Evolutionary conservation across 92 coral and sea anemone genomes (phyloP).

Genomic region (Porites lobata): DNA sequence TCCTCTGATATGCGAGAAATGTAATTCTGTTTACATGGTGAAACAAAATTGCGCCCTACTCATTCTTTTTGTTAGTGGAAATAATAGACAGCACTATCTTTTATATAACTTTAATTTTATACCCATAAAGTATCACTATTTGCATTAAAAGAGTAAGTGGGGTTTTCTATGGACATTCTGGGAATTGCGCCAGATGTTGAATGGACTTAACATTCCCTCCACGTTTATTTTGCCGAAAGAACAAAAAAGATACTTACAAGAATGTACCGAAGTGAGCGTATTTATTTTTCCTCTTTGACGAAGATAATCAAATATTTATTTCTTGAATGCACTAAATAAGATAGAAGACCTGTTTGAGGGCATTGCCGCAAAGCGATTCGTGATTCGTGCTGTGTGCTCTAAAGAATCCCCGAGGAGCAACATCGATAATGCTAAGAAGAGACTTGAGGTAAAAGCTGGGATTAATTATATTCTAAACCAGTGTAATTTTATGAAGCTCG

Average conservation of each 20-base stretch:
- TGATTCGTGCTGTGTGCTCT: conserved; percentile 7
- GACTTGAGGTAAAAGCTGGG: conserved; percentile 5
- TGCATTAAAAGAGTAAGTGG: background rate
- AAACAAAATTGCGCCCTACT: background rate
- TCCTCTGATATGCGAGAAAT: background rate
- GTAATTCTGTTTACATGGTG: background rate
- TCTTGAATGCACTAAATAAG: conserved; percentile 28
- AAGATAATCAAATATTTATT: conserved; percentile 57
- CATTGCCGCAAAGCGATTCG: conserved; percentile 38
- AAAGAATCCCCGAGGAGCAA: conserved; percentile 24
- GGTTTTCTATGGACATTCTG: background rate
- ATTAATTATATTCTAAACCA: conserved; percentile 22
- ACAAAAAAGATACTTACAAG: background rate
- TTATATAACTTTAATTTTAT: conserved; percentile 7
- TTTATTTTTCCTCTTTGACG: conserved; percentile 47
- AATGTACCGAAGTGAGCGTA: conserved; percentile 22
- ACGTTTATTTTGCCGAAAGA: background rate
- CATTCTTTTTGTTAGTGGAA: background rate
- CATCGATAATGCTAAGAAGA: conserved; percentile 18
- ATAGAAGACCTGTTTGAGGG: conserved; percentile 36
- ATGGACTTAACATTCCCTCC: too few relatives aligned
- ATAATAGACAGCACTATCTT: background rate
- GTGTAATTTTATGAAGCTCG: conserved; percentile 2
- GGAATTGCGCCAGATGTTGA: background rate
- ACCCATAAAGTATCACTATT: background rate